Evolutionary conservation across 1,140 invertebrate genomes (phyloP), one percentile per base, ranked within the genome.

Genomic region (Wasmannia auropunctata): DNA sequence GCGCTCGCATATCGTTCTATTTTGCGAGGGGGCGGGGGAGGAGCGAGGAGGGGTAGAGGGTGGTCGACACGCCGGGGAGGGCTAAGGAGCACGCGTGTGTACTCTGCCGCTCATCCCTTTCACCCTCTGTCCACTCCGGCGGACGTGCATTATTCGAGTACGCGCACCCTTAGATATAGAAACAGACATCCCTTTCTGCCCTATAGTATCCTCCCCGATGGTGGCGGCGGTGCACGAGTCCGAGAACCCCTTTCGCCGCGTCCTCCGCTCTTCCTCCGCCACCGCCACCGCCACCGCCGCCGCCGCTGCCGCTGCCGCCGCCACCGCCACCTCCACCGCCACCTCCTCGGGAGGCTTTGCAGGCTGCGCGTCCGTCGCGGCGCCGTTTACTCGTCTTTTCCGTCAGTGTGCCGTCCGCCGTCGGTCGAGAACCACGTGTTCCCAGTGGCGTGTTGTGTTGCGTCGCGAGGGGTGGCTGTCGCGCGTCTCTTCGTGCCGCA

Each of bases 391-490:
- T 93, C 92, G 91, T 92, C 91, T 93, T 92, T 92, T 87, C 85
- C 92, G 91, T 92, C 93, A 95, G 94, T 95, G 88, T 93, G 93
- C 94, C 94, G 94, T 94, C 92, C 93, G 94, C 93, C 92, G 88
- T 92, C 93, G 94, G 93, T 92, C 93, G 93, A 94, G 92, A 89
- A 93, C 90, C 93, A 94, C 94, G 94, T 93, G 92, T 91, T 88
- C 67, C 16, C 72, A 87, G 90, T 86, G 88, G 86, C 31, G 91
- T 76, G 84, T 88, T 65, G 43, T 63, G 60, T 60, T 80, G 56
- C 58, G 58, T 85, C 76, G 75, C 75, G 72, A 74, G 60, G 37
- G 28, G 60, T 81, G 84, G 69, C 70, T 72, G 19, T 77, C 83
- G 79, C 46, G 85, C 87, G 80, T 79, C 74, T 89, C 65, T 46